Evolutionary conservation across 23 tunicate genomes (phyloP).

Genomic region (Corella eumyota): DNA sequence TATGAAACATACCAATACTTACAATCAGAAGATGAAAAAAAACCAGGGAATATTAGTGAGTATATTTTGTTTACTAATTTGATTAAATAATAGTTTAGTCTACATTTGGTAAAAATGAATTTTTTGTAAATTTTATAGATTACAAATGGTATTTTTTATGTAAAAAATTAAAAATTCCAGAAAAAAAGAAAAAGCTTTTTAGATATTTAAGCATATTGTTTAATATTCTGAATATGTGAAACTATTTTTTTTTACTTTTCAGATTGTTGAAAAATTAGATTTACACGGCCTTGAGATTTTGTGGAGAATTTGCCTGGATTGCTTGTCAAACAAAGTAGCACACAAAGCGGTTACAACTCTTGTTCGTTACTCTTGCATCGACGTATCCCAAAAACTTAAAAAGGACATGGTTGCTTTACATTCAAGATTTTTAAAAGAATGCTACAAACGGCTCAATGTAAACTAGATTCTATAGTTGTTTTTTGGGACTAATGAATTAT

Average conservation of each 20-base stretch:
- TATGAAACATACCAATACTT: slow-evolving; percentile 38
- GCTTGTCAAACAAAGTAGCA: slow-evolving; percentile 40
- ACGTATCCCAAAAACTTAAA: slow-evolving; percentile 48
- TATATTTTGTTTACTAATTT: background rate
- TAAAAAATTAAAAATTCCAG: too few relatives aligned
- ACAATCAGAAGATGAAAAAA: slow-evolving; percentile 58
- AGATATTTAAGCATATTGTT: too few relatives aligned
- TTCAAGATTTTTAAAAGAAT: slow-evolving; percentile 49
- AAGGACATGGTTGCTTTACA: slow-evolving; percentile 39
- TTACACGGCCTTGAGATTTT: slow-evolving; percentile 53
- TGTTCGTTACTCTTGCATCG: slow-evolving; percentile 48
- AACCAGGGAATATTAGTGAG: slow-evolving; percentile 30
- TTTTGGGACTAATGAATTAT: too few relatives aligned
- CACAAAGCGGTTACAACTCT: slow-evolving; percentile 30
- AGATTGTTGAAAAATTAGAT: slow-evolving; percentile 70
- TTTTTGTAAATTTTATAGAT: too few relatives aligned
- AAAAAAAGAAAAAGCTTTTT: too few relatives aligned
- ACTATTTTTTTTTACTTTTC: slow-evolving; percentile 1
- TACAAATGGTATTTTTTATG: too few relatives aligned
- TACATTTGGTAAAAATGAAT: too few relatives aligned
- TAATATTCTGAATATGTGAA: too few relatives aligned
- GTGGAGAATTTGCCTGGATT: slow-evolving; percentile 75
- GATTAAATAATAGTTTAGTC: too few relatives aligned
- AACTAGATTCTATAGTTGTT: background rate
- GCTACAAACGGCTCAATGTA: slow-evolving; percentile 67